Percentiles rank a stretch among this genome's conserved stretches.
phyloP scores from a whole-genome alignment of 2,888 invertebrate species.

The Pterostichus niger region DNA sequence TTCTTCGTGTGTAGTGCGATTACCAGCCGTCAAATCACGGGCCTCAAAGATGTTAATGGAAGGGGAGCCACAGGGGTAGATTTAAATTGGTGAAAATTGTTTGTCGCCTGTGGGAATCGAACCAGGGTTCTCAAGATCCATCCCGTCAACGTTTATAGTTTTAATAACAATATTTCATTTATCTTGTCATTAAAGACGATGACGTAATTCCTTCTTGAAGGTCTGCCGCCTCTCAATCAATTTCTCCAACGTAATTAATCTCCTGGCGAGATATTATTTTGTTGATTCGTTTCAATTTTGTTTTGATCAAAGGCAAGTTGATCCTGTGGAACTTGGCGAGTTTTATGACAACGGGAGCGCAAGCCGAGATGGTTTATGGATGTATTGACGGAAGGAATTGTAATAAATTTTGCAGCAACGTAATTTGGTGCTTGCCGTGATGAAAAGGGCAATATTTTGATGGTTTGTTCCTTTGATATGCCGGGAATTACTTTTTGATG shows the following conservation, averaged over 20 bases:
- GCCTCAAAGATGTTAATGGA: no score
- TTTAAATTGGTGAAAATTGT: no score
- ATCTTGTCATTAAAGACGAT: no score
- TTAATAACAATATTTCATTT: no score
- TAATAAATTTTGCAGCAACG: slow-evolving; percentile 46
- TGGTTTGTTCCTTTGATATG: slow-evolving; percentile 44
- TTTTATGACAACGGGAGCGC: not conserved
- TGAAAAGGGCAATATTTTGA: slow-evolving; percentile 54
- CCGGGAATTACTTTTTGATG: slow-evolving; percentile 40
- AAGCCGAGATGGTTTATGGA: slow-evolving; percentile 17
- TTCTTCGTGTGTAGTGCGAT: no score
- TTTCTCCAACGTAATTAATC: slow-evolving; percentile 9
- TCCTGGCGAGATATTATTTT: slow-evolving; percentile 22
- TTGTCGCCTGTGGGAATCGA: no score
- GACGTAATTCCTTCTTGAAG: no score
- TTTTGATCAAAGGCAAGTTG: slow-evolving; percentile 22
- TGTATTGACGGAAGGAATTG: slow-evolving; percentile 40
- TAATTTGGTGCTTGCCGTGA: slow-evolving; percentile 50
- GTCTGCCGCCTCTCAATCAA: slow-evolving; percentile 3
- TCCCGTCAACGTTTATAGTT: no score
- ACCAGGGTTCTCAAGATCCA: no score
- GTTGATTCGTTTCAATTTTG: slow-evolving; percentile 24
- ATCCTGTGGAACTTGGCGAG: slow-evolving; percentile 17
- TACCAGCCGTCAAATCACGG: no score
- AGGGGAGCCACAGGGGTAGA: no score